Base-by-base conservation (phyloP, 2,888 invertebrate species). In the Cheilosia vulpina region DNA sequence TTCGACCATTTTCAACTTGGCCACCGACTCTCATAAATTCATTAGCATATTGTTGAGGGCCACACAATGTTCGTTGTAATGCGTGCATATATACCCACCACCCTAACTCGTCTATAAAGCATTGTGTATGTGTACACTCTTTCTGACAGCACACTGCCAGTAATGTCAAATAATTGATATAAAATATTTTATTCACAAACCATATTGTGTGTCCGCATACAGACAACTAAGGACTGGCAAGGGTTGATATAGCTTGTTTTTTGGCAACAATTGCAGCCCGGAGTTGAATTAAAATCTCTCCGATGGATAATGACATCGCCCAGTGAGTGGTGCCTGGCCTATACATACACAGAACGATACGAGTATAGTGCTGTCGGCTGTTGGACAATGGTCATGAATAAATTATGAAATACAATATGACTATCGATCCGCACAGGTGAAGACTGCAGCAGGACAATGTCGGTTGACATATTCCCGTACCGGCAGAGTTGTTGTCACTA, bases 131-230 rank as follows among this genome's bases (percentile, higher is more conserved):
- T 19, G 15, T 65, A 21, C 52, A 43, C 19, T 72, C 53, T 50
- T 82, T 82, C 55, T 68, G 71, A 77, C 69, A 77, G 66, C 17
- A 43, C 72, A 38, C 58, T 73, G 57, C 43, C 57, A 27, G 83
- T 58, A 71, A 63, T 81, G 68, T 72, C 80, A 85, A 85, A 81
- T 81, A 85, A 85, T 80, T 85, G 85, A 85, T 85, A 85, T 81
- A 77, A 81, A 85, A 85, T 85, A 81, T 85, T 85, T 85, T 68
- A 85, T 77, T 72, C 82, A 72, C 17, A 15, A 27, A 41, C 24
- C n/a, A 45, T 43, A 50, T 38, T 76, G 69, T 68, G 31, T 45
- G 65, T 60, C 50, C 19, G 53, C 65, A 41, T n/a, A 15, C 19
- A n/a, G 71, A 11, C 31, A 53, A 58, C 47, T 45, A 31, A 31